Percentiles rank a stretch among this genome's conserved stretches.
Conservation (phyloP, 2,113 vertebrate genomes). For the Capricornis sumatraensis region DNA sequence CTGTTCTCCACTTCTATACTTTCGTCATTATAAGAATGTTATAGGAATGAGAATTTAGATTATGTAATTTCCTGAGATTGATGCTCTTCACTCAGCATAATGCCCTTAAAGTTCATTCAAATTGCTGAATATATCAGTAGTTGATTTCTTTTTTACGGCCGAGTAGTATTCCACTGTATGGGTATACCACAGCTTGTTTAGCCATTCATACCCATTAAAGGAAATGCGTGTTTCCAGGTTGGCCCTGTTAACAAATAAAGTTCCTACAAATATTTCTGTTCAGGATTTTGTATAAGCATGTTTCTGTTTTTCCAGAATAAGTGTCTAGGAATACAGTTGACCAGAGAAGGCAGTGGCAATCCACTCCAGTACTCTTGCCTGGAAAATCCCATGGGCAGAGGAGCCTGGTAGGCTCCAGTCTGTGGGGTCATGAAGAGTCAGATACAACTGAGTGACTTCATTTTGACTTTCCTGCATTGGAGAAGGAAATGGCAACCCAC, state of each 20-base stretch:
- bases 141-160: neutral
- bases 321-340: neutral
- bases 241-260: neutral
- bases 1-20: neutral
- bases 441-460: no score
- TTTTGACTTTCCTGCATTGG: no score
- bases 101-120: neutral
- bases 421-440: fast-evolving
- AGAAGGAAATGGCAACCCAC: no score
- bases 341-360: no score
- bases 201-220: neutral
- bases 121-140: neutral
- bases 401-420: no score
- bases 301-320: neutral
- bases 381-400: no score
- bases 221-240: neutral
- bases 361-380: no score
- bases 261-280: neutral
- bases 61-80: neutral
- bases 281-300: neutral
- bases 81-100: neutral
- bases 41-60: neutral
- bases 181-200: neutral
- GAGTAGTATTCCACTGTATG: neutral
- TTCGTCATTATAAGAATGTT: neutral